Conservation (phyloP, 2,113 vertebrate species). For the Balaeniceps rex region DNA sequence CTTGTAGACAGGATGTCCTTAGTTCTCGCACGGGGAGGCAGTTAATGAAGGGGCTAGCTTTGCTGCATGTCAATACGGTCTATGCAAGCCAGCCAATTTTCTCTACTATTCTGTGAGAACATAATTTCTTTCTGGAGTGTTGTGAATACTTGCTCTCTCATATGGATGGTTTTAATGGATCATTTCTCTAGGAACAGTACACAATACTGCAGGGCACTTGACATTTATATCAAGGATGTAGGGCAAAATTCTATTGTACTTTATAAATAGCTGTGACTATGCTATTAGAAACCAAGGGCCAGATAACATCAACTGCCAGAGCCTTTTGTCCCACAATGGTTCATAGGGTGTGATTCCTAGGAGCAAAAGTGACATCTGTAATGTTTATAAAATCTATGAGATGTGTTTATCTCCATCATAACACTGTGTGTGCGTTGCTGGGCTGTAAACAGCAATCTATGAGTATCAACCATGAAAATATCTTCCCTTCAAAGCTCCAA, state of each 20-base stretch:
- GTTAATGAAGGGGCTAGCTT: not conserved
- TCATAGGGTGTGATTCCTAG: not conserved
- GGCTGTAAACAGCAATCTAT: not conserved
- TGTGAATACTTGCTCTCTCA: not conserved
- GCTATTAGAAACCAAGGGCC: not conserved
- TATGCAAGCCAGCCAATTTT: not conserved
- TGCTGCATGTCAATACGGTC: not conserved
- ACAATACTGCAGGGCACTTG: not conserved
- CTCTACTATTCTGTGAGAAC: not conserved
- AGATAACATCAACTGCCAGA: not conserved
- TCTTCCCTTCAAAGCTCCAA: not conserved
- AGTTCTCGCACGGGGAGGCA: not conserved
- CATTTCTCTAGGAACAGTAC: constrained; percentile 14
- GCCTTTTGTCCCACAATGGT: not conserved
- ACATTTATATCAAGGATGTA: constrained; percentile 32
- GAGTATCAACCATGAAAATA: not conserved
- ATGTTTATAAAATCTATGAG: not conserved
- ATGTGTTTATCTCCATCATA: not conserved
- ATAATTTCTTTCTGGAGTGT: not conserved
- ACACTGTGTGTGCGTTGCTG: not conserved
- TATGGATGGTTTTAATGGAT: constrained; percentile 27
- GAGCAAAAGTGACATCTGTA: not conserved
- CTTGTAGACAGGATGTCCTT: not conserved
- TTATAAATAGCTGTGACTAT: not conserved
- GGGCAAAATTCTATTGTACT: not conserved